Evolutionary conservation across 2,113 vertebrate species (phyloP).

Genomic region (Vombatus ursinus): DNA sequence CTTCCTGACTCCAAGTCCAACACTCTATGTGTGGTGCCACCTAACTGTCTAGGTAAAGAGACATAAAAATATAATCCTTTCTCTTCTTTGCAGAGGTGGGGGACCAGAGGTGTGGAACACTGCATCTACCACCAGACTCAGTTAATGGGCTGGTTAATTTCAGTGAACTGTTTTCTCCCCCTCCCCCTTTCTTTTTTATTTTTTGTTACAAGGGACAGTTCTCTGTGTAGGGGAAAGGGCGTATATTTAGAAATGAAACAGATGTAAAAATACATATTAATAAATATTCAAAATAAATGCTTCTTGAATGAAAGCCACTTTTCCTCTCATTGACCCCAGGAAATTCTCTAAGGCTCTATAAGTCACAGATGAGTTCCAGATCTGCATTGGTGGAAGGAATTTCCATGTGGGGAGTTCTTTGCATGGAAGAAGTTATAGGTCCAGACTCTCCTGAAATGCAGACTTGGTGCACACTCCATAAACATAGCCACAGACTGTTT

Average conservation of each 20-base stretch:
- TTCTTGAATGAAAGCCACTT: neutral
- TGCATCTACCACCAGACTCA: neutral
- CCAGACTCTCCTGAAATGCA: too few species aligned
- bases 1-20: neutral
- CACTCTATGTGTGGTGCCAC: too few species aligned
- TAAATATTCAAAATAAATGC: neutral
- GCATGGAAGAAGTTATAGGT: too few species aligned
- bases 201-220: neutral
- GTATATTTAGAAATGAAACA: neutral
- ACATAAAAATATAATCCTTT: neutral
- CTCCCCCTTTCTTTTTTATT: neutral
- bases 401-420: too few species aligned
- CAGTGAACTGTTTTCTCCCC: neutral
- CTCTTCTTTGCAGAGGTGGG: neutral
- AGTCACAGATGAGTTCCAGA: neutral
- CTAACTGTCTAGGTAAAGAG: neutral
- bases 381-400: neutral
- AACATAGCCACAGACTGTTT: too few species aligned
- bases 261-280: neutral
- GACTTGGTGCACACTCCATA: too few species aligned
- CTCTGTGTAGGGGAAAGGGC: neutral
- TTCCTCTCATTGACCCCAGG: neutral
- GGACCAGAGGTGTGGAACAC: neutral
- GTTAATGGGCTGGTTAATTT: neutral
- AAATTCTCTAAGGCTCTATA: neutral